These are phyloP conservation scores for human DNA, from an alignment of 2,113 vertebrate genomes.

Conservation along the genomic window DNA sequence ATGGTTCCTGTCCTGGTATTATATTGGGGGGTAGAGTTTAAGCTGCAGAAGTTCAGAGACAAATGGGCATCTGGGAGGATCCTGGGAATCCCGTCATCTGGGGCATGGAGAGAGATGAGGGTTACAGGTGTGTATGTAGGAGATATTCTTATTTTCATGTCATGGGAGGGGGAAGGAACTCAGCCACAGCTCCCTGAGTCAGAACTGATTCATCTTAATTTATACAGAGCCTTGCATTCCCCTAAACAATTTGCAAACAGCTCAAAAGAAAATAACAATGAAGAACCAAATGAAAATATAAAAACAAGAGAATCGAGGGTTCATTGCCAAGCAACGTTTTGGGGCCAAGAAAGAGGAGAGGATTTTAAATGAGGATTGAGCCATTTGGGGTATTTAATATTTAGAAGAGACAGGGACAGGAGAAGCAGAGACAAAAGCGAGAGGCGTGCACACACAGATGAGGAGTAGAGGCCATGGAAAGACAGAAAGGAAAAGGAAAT, in stretches of 20 bases:
- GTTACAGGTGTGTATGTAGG: conserved; percentile 36
- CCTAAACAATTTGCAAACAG: conserved; percentile 51
- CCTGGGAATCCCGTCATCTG: background rate
- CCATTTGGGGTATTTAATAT: conserved; percentile 47
- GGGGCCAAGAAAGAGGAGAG: conserved; percentile 69
- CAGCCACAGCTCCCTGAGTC: conserved; percentile 34
- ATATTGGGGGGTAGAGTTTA: conserved; percentile 72
- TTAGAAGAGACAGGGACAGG: conserved; percentile 38
- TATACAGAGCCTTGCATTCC: conserved; percentile 44
- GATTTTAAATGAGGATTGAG: conserved; percentile 61
- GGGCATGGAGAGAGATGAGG: background rate
- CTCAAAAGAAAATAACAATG: conserved; percentile 64
- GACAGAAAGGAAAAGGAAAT: background rate
- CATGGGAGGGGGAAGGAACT: background rate
- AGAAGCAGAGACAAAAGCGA: background rate
- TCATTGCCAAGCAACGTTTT: conserved; percentile 71
- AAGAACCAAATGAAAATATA: conserved; percentile 67
- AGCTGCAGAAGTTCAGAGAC: conserved; percentile 53
- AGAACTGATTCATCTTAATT: conserved; percentile 63
- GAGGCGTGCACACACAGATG: background rate
- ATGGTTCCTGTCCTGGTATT: conserved; percentile 71
- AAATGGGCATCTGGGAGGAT: background rate
- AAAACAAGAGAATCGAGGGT: conserved; percentile 62
- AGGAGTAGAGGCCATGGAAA: background rate
- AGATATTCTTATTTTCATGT: conserved; percentile 6